Percentiles rank a stretch among this genome's conserved stretches.
These are phyloP conservation scores for Strigamia maritima DNA, from an alignment of 2,888 invertebrate species.

Conservation along the genomic window DNA sequence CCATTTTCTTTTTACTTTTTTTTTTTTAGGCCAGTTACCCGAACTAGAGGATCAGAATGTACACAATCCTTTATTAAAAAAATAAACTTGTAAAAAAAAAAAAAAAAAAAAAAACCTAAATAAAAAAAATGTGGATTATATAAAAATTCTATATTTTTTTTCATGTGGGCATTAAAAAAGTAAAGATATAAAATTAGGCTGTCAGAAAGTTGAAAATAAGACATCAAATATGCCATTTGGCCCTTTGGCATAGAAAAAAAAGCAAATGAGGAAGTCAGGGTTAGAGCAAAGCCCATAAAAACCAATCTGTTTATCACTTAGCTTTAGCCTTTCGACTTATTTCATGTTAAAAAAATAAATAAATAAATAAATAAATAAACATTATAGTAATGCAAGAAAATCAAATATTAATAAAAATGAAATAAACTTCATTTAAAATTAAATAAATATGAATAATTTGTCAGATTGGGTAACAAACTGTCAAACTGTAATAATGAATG, in stretches of 20 bases:
- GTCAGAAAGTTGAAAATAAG: background rate
- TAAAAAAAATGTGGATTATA: background rate
- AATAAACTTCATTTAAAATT: no score
- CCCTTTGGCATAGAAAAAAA: background rate
- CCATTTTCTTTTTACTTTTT: background rate
- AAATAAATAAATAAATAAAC: background rate
- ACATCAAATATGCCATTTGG: background rate
- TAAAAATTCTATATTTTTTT: background rate
- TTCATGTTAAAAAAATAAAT: background rate
- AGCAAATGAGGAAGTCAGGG: background rate
- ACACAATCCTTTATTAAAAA: background rate
- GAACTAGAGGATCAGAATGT: background rate
- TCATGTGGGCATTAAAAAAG: background rate
- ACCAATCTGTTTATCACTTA: constrained; percentile 1
- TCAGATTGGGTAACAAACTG: no score
- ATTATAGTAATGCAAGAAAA: background rate
- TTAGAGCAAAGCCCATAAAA: background rate
- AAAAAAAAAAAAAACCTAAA: background rate
- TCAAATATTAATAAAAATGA: no score
- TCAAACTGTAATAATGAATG: no score
- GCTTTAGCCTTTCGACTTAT: background rate
- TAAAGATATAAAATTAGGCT: background rate
- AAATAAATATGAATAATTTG: no score
- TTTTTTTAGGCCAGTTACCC: background rate
- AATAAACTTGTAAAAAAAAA: background rate